Percentiles rank a stretch among this genome's conserved stretches.
phyloP scores from a whole-genome alignment of 1,140 invertebrate genomes.

The Cherax destructor region DNA sequence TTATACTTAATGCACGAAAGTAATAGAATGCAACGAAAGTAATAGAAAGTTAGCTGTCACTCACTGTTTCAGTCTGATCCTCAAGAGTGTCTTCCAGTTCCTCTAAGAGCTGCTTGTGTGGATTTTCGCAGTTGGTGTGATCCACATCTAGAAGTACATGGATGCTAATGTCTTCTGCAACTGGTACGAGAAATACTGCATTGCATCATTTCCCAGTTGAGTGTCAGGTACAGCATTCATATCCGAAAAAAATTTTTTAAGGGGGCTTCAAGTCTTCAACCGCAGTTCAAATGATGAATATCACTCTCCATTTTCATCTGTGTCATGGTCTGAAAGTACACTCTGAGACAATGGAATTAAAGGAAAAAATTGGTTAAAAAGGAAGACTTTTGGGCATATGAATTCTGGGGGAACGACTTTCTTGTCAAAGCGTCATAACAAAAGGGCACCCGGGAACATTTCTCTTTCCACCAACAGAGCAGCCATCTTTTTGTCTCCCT shows the following conservation, averaged over 20 bases:
- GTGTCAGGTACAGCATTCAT: background rate
- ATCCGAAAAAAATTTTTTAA: background rate
- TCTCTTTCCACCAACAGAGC: background rate
- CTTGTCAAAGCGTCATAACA: conserved; percentile 5
- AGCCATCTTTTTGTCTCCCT: conserved; percentile 3
- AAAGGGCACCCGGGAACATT: background rate
- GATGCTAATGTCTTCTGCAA: no score
- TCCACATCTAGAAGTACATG: no score
- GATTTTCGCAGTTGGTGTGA: no score
- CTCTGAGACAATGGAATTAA: conserved; percentile 21
- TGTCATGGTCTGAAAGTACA: conserved; percentile 1
- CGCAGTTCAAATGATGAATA: background rate
- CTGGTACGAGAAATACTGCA: background rate
- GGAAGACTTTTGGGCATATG: background rate
- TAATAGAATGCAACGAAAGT: no score
- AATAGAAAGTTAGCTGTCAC: no score
- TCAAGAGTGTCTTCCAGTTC: no score
- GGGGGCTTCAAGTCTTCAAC: background rate
- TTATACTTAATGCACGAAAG: no score
- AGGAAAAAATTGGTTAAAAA: background rate
- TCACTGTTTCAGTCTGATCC: no score
- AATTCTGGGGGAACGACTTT: background rate
- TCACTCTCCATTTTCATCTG: background rate
- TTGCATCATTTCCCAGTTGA: background rate
- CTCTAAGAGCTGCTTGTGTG: no score